These are phyloP conservation scores for Syngnathoides biaculeatus DNA, from an alignment of 2,113 vertebrate genomes.

Conservation along the genomic window DNA sequence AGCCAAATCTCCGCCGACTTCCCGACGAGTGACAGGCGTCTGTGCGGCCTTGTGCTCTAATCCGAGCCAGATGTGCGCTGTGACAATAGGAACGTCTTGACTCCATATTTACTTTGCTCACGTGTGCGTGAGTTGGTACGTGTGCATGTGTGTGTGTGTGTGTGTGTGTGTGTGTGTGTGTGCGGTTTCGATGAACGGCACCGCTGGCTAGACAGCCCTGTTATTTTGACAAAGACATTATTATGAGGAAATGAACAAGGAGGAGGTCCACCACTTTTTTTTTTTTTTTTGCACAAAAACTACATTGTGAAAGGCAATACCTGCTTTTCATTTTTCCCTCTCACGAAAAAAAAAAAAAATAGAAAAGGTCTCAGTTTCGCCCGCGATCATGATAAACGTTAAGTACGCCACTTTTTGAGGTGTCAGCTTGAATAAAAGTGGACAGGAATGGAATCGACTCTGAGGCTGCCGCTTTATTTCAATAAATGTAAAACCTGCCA, in stretches of 20 bases:
- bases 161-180: conserved; percentile 53
- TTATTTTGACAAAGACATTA: conserved; percentile 70
- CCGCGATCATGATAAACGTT: conserved; percentile 46
- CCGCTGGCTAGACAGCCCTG: conserved; percentile 49
- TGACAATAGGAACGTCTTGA: conserved; percentile 87
- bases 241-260: conserved; percentile 65
- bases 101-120: conserved; percentile 75
- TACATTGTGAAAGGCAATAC: conserved; percentile 65
- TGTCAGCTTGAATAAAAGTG: conserved; percentile 39
- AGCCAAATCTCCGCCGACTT: conserved; percentile 87
- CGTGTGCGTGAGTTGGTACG: conserved; percentile 52
- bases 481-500: not conserved
- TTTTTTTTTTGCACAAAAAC: conserved; percentile 62
- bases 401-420: conserved; percentile 38
- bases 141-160: conserved; percentile 55
- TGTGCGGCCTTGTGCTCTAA: conserved; percentile 82
- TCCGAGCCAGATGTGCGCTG: conserved; percentile 87
- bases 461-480: conserved; percentile 28
- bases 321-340: conserved; percentile 46
- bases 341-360: conserved; percentile 17
- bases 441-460: conserved; percentile 32
- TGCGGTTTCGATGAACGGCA: conserved; percentile 51
- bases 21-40: conserved; percentile 84
- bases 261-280: conserved; percentile 53
- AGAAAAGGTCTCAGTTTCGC: conserved; percentile 38